Evolutionary conservation across 2,888 invertebrate genomes (phyloP).

Genomic region (Pheosia gnoma): DNA sequence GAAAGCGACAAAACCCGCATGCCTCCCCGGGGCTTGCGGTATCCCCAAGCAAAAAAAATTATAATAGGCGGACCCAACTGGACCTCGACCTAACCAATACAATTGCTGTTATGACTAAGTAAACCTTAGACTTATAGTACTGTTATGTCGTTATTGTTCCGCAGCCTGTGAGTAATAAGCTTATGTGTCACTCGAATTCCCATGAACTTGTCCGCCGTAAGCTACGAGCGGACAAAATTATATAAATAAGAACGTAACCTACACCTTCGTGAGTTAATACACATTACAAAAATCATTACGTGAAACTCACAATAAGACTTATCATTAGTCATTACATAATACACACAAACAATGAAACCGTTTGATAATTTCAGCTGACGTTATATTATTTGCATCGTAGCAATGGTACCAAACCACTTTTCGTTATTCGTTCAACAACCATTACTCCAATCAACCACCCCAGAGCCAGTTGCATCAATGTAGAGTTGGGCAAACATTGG

Average conservation of each 20-base stretch:
- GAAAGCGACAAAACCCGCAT: too few species aligned
- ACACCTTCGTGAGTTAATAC: conserved; percentile 24
- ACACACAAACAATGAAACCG: neutral
- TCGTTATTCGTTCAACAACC: neutral
- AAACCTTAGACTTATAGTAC: neutral
- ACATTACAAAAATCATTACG: conserved; percentile 34
- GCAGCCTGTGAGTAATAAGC: conserved; percentile 36
- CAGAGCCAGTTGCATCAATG: conserved; percentile 8
- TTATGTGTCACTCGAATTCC: conserved; percentile 43
- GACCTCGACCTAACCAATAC: too few species aligned
- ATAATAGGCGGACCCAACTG: too few species aligned
- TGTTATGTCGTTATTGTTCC: neutral
- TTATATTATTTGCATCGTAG: too few species aligned
- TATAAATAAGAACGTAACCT: conserved; percentile 29
- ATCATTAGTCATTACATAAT: conserved; percentile 1
- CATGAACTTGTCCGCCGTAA: conserved; percentile 32
- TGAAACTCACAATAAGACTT: conserved; percentile 7
- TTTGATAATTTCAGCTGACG: too few species aligned
- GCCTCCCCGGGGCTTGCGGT: too few species aligned
- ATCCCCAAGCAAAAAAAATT: too few species aligned
- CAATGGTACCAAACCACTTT: neutral
- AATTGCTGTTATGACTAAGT: too few species aligned
- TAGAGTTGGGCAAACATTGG: conserved; percentile 11
- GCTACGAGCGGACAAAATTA: conserved; percentile 30
- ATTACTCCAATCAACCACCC: neutral